These are phyloP conservation scores for Latrodectus geometricus DNA, from an alignment of 1,140 invertebrate genomes.

Conservation along the genomic window DNA sequence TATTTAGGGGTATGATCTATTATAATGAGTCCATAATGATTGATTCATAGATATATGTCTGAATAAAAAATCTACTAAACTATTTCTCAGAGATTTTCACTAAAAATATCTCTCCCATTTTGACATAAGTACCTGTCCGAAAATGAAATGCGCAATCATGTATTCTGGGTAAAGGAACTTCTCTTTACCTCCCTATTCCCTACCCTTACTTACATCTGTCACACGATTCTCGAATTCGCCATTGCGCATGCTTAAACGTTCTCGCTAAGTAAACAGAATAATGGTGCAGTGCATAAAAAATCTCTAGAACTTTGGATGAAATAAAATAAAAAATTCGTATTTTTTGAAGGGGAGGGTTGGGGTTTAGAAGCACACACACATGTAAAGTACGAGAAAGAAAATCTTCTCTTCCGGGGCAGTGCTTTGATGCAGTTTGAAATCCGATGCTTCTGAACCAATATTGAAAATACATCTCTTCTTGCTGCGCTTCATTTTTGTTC, in stretches of 20 bases:
- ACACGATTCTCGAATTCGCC: slow-evolving; percentile 1
- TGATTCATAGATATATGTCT: too few species aligned
- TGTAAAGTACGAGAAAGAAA: slow-evolving; percentile 17
- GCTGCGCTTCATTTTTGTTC: not conserved
- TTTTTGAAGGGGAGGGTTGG: slow-evolving; percentile 10
- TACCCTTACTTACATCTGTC: slow-evolving; percentile 18
- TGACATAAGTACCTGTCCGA: not conserved
- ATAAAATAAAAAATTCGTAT: slow-evolving; percentile 1
- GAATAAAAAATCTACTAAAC: too few species aligned
- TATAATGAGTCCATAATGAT: too few species aligned
- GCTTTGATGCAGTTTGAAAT: slow-evolving; percentile 20
- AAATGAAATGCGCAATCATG: not conserved
- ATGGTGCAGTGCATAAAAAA: slow-evolving; percentile 26
- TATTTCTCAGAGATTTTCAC: too few species aligned
- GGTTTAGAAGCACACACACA: not conserved
- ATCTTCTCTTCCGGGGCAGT: slow-evolving; percentile 22
- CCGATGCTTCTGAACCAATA: slow-evolving; percentile 49
- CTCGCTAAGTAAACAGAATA: slow-evolving; percentile 37
- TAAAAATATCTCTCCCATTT: too few species aligned
- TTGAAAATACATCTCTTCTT: slow-evolving; percentile 42
- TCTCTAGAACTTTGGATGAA: not conserved
- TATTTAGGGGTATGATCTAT: too few species aligned
- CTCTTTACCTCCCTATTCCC: not conserved
- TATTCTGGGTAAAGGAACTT: not conserved
- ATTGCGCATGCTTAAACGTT: slow-evolving; percentile 30